A percentile compares a stretch with the other conserved stretches of the same genome.
These are phyloP conservation scores for Abscondita cerata DNA, from an alignment of 2,888 invertebrate genomes.

Conservation along the genomic window DNA sequence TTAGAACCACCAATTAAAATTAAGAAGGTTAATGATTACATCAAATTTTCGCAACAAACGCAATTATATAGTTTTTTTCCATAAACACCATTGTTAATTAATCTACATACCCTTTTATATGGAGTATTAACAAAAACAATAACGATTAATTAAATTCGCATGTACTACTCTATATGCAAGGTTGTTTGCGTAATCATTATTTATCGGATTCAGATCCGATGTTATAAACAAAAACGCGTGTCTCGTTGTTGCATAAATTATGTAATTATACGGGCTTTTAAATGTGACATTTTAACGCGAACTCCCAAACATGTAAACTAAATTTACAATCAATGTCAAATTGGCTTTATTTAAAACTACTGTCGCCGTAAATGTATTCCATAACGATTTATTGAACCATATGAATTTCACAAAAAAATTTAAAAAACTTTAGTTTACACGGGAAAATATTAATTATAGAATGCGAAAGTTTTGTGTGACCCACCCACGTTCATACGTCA, in stretches of 20 bases:
- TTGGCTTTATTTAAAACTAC: background rate
- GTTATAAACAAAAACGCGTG: background rate
- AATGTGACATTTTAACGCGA: conserved; percentile 3
- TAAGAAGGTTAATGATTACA: background rate
- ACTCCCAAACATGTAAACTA: background rate
- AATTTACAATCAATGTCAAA: background rate
- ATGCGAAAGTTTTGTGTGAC: too few species aligned
- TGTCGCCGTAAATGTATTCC: conserved; percentile 12
- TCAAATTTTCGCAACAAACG: background rate
- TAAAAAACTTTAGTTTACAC: too few species aligned
- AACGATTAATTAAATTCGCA: background rate
- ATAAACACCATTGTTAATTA: background rate
- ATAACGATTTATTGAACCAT: conserved; percentile 14
- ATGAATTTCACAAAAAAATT: conserved; percentile 10
- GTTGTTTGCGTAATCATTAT: conserved; percentile 2
- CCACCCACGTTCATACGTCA: too few species aligned
- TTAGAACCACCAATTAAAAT: too few species aligned
- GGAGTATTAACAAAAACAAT: background rate
- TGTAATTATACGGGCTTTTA: background rate
- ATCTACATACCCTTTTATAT: background rate
- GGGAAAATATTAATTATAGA: too few species aligned
- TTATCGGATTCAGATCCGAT: background rate
- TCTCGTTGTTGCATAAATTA: background rate
- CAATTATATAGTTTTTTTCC: background rate
- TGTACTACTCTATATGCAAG: background rate